Percentiles rank a stretch among this genome's conserved stretches.
Conservation (phyloP, 2,113 vertebrate species). For the Sisor rabdophorus region DNA sequence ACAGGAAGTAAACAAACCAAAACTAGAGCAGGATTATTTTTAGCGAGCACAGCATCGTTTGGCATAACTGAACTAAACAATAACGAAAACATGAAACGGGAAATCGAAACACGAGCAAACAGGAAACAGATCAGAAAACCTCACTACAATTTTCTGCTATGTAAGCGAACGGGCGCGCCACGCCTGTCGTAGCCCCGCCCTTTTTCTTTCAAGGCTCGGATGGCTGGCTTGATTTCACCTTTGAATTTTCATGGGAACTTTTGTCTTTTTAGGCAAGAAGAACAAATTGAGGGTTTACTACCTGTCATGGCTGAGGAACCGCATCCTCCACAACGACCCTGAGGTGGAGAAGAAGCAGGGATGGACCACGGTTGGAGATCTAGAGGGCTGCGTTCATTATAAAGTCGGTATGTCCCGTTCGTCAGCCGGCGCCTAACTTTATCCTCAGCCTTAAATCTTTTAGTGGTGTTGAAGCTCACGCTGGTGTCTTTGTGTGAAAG, state of each 20-base stretch:
- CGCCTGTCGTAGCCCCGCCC: background rate
- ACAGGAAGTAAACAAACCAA: too few relatives aligned
- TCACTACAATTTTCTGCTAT: background rate
- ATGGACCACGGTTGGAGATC: conserved; percentile 94
- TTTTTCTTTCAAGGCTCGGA: background rate
- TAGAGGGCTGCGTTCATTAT: conserved; percentile 98
- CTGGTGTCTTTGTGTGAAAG: conserved; percentile 60
- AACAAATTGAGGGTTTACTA: conserved; percentile 98
- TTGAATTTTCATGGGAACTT: too few relatives aligned
- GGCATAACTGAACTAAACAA: too few relatives aligned
- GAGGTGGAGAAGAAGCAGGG: conserved; percentile 99
- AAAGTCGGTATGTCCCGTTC: conserved; percentile 85
- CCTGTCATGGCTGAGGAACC: conserved; percentile 96
- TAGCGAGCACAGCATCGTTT: too few relatives aligned
- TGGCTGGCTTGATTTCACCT: background rate
- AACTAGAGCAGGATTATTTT: too few relatives aligned
- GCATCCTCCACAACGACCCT: conserved; percentile 97
- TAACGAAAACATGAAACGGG: too few relatives aligned
- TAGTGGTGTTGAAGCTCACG: background rate
- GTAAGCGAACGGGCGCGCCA: background rate
- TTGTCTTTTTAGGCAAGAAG: conserved; percentile 81
- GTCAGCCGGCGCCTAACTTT: background rate
- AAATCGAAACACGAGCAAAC: too few relatives aligned
- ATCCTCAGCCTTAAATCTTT: too few relatives aligned
- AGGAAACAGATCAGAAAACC: too few relatives aligned